Conservation (phyloP, 2,113 vertebrate genomes). For the Pseudopipra pipra region DNA sequence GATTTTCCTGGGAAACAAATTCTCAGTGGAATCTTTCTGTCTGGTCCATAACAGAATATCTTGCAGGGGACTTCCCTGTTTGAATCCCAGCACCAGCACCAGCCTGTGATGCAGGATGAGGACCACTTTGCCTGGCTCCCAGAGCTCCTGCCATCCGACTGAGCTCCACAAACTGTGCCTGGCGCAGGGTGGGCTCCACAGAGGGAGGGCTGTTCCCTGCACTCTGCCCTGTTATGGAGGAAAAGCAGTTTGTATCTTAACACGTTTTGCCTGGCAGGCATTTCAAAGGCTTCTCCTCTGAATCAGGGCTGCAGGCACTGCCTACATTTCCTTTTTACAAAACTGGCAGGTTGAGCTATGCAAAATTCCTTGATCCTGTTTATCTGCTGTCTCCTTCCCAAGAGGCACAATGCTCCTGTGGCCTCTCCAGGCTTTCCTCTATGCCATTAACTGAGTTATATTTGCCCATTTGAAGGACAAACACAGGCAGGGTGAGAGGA, state of each 20-base stretch:
- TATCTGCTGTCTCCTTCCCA: slow-evolving; percentile 19
- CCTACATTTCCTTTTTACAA: slow-evolving; percentile 44
- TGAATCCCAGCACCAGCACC: not conserved
- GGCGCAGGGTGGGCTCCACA: not conserved
- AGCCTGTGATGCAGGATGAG: not conserved
- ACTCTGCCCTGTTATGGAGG: not conserved
- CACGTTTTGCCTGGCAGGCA: not conserved
- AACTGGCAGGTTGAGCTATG: slow-evolving; percentile 20
- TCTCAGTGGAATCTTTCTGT: not conserved
- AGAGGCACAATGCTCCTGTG: not conserved
- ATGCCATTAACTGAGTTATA: rapidly evolving
- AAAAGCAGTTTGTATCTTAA: slow-evolving; percentile 9
- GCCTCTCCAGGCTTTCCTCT: not conserved
- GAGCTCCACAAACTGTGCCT: not conserved
- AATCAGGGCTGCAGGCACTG: slow-evolving; percentile 27
- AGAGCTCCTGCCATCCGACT: not conserved
- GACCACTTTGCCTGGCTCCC: not conserved
- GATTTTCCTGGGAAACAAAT: not conserved
- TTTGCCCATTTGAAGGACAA: not conserved
- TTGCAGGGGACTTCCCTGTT: not conserved
- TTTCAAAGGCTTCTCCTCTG: slow-evolving; percentile 55
- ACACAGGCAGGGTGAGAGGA: not conserved
- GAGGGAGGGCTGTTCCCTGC: not conserved
- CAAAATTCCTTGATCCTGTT: slow-evolving; percentile 56
- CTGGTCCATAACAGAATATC: not conserved